Percentiles rank a stretch among this genome's conserved stretches.
These are phyloP conservation scores for Capricornis sumatraensis DNA, from an alignment of 2,113 vertebrate genomes.

Conservation along the genomic window DNA sequence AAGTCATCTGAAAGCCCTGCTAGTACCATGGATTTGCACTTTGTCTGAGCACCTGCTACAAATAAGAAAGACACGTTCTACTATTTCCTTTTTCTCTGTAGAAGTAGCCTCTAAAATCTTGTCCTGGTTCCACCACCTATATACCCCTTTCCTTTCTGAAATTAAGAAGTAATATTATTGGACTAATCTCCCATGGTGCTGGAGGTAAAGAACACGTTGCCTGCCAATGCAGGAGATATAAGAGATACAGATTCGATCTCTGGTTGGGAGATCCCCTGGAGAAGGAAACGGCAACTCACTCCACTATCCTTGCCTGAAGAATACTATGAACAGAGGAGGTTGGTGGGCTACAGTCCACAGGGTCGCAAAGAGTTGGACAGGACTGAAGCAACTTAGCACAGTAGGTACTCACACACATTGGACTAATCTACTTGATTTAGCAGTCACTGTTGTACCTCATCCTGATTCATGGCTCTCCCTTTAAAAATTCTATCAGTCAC, in stretches of 20 bases:
- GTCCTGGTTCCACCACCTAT: background rate
- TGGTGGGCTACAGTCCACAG: background rate
- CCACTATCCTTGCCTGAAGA: background rate
- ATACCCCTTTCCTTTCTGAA: background rate
- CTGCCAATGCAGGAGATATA: background rate
- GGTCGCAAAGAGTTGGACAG: background rate
- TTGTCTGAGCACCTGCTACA: background rate
- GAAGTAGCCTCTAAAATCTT: background rate
- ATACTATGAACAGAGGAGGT: background rate
- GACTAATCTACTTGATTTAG: background rate
- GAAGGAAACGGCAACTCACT: background rate
- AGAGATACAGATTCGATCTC: background rate
- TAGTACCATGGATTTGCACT: background rate
- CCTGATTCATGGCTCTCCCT: background rate
- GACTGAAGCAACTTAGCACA: background rate
- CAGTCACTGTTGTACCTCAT: background rate
- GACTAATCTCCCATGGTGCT: background rate
- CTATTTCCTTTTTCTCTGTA: background rate
- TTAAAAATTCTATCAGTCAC: background rate
- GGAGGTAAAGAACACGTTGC: background rate
- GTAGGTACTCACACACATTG: background rate
- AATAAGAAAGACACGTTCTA: background rate
- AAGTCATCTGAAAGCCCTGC: background rate
- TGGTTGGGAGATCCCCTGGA: background rate
- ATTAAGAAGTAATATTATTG: background rate